Conservation (phyloP, 2,888 invertebrate genomes). For the Phanerotoma sp. region DNA sequence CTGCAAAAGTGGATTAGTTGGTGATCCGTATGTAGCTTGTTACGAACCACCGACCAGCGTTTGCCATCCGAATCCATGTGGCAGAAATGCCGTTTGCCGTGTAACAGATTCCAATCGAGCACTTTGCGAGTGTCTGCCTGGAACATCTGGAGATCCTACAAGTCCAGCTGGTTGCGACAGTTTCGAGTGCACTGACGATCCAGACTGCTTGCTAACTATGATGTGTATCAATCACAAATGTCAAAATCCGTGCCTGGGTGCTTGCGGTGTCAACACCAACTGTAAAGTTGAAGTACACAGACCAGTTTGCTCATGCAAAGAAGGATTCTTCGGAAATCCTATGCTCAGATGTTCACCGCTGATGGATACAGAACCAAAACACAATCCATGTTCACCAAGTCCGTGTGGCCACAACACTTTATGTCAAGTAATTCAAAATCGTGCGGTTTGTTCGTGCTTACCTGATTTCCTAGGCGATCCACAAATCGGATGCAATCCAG, state of each 20-base stretch:
- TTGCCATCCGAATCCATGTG: slow-evolving; percentile 80
- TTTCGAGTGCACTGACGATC: slow-evolving; percentile 79
- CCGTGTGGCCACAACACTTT: slow-evolving; percentile 80
- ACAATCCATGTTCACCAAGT: slow-evolving; percentile 71
- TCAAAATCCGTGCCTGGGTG: slow-evolving; percentile 79
- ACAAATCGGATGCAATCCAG: slow-evolving; percentile 72
- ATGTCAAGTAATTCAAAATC: slow-evolving; percentile 70
- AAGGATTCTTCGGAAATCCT: slow-evolving; percentile 76
- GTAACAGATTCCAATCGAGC: slow-evolving; percentile 70
- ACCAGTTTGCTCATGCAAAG: slow-evolving; percentile 75
- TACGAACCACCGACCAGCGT: slow-evolving; percentile 68
- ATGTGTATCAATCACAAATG: slow-evolving; percentile 82
- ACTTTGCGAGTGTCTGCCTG: slow-evolving; percentile 72
- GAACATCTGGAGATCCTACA: slow-evolving; percentile 76
- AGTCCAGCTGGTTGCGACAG: slow-evolving; percentile 71
- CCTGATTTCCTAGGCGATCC: slow-evolving; percentile 80
- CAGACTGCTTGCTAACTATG: slow-evolving; percentile 71
- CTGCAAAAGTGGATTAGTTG: slow-evolving; percentile 73
- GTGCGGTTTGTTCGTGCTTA: slow-evolving; percentile 77
- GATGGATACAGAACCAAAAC: slow-evolving; percentile 59
- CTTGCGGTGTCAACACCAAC: slow-evolving; percentile 73
- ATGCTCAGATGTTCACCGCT: slow-evolving; percentile 70
- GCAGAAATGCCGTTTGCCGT: slow-evolving; percentile 73
- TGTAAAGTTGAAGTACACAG: slow-evolving; percentile 78
- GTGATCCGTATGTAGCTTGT: slow-evolving; percentile 81